A percentile compares a stretch with the other conserved stretches of the same genome.
phyloP scores from a whole-genome alignment of 2,888 invertebrate species.

The Timema podura region DNA sequence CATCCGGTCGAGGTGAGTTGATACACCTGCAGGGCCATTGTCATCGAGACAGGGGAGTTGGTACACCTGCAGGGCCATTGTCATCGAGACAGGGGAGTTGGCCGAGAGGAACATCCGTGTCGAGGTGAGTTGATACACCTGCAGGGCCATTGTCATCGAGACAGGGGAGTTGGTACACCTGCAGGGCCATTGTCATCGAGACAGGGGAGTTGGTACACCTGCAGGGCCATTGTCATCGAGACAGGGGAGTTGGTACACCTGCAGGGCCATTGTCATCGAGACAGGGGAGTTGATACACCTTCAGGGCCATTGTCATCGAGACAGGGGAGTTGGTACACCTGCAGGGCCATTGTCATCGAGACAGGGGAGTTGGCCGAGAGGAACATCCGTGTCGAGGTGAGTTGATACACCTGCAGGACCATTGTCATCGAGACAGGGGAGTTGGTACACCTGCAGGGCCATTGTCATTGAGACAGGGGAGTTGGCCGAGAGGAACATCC shows the following conservation, averaged over 20 bases:
- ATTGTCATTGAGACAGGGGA: constrained; percentile 78
- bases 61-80: constrained; percentile 84
- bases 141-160: too few species aligned
- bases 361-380: constrained; percentile 76
- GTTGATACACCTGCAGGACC: constrained; percentile 78
- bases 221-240: too few species aligned
- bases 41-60: too few species aligned
- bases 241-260: too few species aligned
- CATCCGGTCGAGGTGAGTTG: too few species aligned
- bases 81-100: constrained; percentile 74
- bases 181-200: too few species aligned
- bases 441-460: constrained; percentile 80
- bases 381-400: constrained; percentile 74
- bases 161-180: too few species aligned
- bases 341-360: constrained; percentile 77
- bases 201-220: too few species aligned
- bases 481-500: constrained; percentile 69
- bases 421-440: constrained; percentile 78
- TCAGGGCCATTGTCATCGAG: constrained; percentile 54
- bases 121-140: constrained; percentile 60
- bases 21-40: too few species aligned
- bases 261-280: too few species aligned
- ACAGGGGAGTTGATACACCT: too few species aligned
- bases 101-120: constrained; percentile 73
- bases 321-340: constrained; percentile 83